Evolutionary conservation across 1,140 invertebrate genomes (phyloP).

Genomic region (Protaetia brevitarsis): DNA sequence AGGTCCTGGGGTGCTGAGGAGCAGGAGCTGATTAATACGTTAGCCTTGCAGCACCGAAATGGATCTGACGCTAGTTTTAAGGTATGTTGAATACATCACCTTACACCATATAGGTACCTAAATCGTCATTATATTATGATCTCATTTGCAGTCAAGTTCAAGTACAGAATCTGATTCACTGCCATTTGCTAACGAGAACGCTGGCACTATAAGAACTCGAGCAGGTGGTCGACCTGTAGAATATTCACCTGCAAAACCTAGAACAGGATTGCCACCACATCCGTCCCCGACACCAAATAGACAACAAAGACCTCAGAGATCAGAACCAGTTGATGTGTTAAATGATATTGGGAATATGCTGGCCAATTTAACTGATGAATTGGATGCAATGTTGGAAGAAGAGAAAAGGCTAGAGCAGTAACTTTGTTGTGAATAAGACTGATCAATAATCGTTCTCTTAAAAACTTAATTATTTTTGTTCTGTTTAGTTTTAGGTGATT

Average conservation of each 20-base stretch:
- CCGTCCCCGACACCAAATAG: conserved; percentile 45
- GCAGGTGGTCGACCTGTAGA: conserved; percentile 52
- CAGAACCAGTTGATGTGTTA: conserved; percentile 83
- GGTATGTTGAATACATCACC: conserved; percentile 50
- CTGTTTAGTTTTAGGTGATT: conserved; percentile 17
- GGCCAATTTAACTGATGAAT: conserved; percentile 87
- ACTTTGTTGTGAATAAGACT: conserved; percentile 34
- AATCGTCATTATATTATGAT: conserved; percentile 25
- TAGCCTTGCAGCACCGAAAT: conserved; percentile 68
- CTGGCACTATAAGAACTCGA: conserved; percentile 92
- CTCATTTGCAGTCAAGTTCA: conserved; percentile 76
- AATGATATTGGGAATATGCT: conserved; percentile 97
- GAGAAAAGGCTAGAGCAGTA: conserved; percentile 72
- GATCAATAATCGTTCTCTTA: conserved; percentile 20
- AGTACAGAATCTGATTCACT: conserved; percentile 95
- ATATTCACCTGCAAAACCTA: conserved; percentile 52
- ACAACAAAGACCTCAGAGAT: conserved; percentile 41
- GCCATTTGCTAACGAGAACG: conserved; percentile 98
- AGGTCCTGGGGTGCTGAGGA: conserved; percentile 59
- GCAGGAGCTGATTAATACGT: conserved; percentile 59
- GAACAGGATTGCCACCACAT: conserved; percentile 50
- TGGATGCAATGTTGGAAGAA: conserved; percentile 92
- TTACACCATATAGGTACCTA: background rate
- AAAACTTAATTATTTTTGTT: background rate
- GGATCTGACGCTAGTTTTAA: conserved; percentile 85